Base-by-base conservation (phyloP, 2,797 vertebrate genomes). In the Malacoctenus gilli region DNA sequence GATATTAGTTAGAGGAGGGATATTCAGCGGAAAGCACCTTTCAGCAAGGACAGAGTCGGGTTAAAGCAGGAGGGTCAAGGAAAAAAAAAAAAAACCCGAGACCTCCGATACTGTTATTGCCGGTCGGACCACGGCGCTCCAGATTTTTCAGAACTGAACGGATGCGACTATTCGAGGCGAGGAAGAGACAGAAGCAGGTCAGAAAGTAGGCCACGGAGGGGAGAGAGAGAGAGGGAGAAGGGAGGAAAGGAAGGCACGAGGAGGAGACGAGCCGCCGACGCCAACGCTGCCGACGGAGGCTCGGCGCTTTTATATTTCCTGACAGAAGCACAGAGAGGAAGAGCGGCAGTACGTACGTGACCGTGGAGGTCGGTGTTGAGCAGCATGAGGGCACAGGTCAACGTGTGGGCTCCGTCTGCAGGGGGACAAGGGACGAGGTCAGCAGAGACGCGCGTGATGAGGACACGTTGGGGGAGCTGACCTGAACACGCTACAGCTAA, bases 331-430 rank as follows among this genome's bases (percentile, higher is more conserved):
- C 6, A 28, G 22, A 41, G 31, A 57, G 5, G 11, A 4, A 41
- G 32, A 50, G 12, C 13, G 21, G 3, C 38, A 44, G 38, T 82
- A 94, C 96, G 85, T 93, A 98, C 96, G 4, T 97, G 96, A 88
- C 96, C 96, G 0, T 98, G 96, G 35, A 98, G 93, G 72, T 98
- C 96, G 8, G 96, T 98, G 91, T 98, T 98, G 31, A 98, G 93
- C 82, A 98, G 93, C 96, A 98, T 98, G 56, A 98, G 93, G 59
- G 96, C 95, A 43, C 96, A 98, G 78, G 96, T 98, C 66, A 98
- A 90, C 0, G 96, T 98, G 69, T 98, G 96, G 60, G 95, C 94
- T 59, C 96, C 96, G 77, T 98, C 96, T 98, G 88, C 65, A 77
- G 50, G 3, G n/a, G 25, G n/a, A 75, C 15, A 55, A 69, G 4